phyloP scores from a whole-genome alignment of 2,113 vertebrate genomes.

The Mustela nigripes region DNA sequence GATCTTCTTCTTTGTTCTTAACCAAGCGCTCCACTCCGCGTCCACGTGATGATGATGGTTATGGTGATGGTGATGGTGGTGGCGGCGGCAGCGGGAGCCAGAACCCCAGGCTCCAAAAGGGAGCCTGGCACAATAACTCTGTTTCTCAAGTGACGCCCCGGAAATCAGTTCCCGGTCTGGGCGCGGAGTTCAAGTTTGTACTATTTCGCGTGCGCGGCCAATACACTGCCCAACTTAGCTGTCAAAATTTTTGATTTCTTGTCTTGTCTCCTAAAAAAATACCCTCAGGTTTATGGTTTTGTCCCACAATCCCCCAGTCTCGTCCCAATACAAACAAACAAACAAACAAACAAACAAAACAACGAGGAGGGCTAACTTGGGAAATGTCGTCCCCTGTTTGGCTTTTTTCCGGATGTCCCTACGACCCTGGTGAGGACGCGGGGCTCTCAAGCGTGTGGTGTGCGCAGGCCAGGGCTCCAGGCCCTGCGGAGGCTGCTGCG shows the following conservation, averaged over 20 bases:
- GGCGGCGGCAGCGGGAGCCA: background rate
- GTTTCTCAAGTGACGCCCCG: background rate
- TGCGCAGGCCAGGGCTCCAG: background rate
- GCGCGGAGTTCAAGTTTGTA: conserved; percentile 2
- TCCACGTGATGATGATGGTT: background rate
- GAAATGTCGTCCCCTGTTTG: background rate
- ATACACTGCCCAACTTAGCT: background rate
- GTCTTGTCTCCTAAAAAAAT: background rate
- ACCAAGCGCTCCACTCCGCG: background rate
- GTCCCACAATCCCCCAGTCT: background rate
- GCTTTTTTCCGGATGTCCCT: background rate
- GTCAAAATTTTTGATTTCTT: conserved; percentile 9
- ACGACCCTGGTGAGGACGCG: rapidly evolving
- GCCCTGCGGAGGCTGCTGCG: background rate
- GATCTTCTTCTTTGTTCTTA: conserved; percentile 60
- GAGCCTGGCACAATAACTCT: background rate
- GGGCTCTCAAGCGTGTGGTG: background rate
- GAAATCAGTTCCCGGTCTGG: background rate
- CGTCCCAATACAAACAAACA: background rate
- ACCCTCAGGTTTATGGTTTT: background rate
- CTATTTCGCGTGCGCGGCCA: background rate
- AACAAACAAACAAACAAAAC: background rate
- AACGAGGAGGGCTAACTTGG: background rate
- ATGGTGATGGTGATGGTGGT: rapidly evolving
- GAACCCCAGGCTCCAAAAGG: background rate